phyloP scores from a whole-genome alignment of 2,113 vertebrate species.

The Actenoides lindsayi region DNA sequence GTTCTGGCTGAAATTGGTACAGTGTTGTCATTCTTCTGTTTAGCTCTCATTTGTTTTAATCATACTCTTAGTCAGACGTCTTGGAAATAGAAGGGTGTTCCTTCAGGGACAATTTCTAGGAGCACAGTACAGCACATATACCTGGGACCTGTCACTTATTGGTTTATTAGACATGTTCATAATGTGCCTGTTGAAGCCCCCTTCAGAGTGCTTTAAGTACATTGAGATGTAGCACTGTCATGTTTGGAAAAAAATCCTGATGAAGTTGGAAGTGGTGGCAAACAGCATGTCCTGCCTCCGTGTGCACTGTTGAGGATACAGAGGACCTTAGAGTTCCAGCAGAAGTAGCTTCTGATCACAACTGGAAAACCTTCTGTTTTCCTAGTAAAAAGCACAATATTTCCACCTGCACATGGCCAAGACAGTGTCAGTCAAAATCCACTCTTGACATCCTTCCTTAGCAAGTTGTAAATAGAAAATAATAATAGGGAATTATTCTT shows the following conservation, averaged over 20 bases:
- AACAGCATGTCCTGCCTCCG: rapidly evolving
- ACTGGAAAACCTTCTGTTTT: neutral
- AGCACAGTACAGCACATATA: neutral
- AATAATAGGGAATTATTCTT: neutral
- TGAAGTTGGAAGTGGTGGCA: neutral
- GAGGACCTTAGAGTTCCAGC: neutral
- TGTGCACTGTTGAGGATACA: neutral
- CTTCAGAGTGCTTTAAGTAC: neutral
- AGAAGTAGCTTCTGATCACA: neutral
- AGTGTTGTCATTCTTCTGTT: neutral
- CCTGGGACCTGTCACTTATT: neutral
- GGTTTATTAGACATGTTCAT: neutral
- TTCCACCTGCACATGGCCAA: neutral
- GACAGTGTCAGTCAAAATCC: neutral
- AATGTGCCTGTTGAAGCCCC: neutral
- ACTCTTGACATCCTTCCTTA: neutral
- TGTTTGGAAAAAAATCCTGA: neutral
- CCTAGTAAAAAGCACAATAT: neutral
- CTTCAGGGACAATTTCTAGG: neutral
- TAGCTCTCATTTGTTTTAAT: neutral
- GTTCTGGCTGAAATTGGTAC: neutral
- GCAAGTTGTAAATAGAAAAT: neutral
- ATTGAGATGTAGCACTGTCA: neutral
- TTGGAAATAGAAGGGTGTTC: neutral
- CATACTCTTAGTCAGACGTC: neutral